A percentile compares a stretch with the other conserved stretches of the same genome.
Evolutionary conservation across 1,140 invertebrate species (phyloP).

Genomic region (Dermatophagoides farinae): DNA sequence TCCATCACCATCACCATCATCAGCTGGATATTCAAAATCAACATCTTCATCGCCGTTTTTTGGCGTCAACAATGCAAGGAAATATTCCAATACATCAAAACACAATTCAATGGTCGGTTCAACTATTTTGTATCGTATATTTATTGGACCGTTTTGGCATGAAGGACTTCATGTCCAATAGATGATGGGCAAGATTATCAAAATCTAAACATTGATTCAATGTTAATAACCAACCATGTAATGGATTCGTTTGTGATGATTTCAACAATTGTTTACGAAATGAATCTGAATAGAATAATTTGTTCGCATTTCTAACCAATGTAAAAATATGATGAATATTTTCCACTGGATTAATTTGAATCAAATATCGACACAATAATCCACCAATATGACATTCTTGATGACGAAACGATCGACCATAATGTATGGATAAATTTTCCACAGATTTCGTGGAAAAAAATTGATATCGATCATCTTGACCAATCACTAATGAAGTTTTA

Average conservation of each 20-base stretch:
- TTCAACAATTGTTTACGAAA: not conserved
- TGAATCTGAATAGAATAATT: not conserved
- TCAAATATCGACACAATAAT: not conserved
- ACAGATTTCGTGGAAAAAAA: not conserved
- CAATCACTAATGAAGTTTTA: not conserved
- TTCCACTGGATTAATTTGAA: not conserved
- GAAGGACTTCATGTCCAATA: not conserved
- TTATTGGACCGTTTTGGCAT: not conserved
- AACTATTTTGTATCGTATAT: not conserved
- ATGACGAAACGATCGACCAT: not conserved
- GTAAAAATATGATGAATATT: not conserved
- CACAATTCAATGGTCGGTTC: not conserved
- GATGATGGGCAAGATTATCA: not conserved
- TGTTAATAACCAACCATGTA: not conserved
- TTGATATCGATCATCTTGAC: not conserved
- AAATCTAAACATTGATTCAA: constrained; percentile 4
- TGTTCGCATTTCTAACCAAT: not conserved
- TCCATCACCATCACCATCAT: not conserved
- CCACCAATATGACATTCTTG: constrained; percentile 7
- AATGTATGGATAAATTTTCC: not conserved
- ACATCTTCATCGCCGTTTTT: not conserved
- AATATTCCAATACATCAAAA: not conserved
- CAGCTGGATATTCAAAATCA: not conserved
- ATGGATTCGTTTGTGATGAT: not conserved
- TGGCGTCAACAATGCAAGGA: not conserved